phyloP scores from a whole-genome alignment of 2,888 invertebrate genomes.

The Nesidiocoris tenuis region DNA sequence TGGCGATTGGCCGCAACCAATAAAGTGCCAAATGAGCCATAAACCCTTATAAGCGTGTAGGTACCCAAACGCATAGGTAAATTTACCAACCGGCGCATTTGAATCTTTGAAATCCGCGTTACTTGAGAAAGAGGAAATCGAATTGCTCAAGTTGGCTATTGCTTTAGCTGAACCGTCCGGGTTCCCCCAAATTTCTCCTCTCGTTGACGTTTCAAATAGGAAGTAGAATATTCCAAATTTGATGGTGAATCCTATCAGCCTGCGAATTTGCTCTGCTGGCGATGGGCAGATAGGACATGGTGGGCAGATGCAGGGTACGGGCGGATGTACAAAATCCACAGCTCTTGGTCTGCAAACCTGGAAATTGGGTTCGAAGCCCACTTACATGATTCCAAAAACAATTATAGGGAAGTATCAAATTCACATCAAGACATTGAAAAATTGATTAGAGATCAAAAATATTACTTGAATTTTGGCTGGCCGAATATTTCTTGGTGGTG shows the following conservation, averaged over 20 bases:
- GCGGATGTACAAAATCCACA: slow-evolving; percentile 28
- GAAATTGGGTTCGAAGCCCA: not conserved
- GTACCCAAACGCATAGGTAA: no score
- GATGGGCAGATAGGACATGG: slow-evolving; percentile 40
- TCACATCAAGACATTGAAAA: no score
- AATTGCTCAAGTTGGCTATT: slow-evolving; percentile 20
- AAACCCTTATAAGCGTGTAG: no score
- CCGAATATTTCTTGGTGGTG: slow-evolving; percentile 19
- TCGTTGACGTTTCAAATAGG: slow-evolving; percentile 15
- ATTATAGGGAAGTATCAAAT: not conserved
- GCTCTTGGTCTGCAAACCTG: slow-evolving; percentile 29
- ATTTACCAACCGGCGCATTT: no score
- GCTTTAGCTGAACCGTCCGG: slow-evolving; percentile 25
- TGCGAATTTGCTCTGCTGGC: slow-evolving; percentile 4
- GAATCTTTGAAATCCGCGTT: no score
- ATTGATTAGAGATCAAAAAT: no score
- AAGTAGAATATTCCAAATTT: slow-evolving; percentile 20
- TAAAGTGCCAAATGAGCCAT: no score
- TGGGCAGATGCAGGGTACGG: slow-evolving; percentile 37
- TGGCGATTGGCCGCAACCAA: no score
- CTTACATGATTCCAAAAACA: not conserved
- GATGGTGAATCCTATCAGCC: not conserved
- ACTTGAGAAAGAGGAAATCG: not conserved
- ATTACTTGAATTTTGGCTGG: slow-evolving; percentile 29
- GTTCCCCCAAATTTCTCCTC: slow-evolving; percentile 23